These are phyloP conservation scores for Limosa lapponica DNA, from an alignment of 2,797 vertebrate species.

Conservation along the genomic window DNA sequence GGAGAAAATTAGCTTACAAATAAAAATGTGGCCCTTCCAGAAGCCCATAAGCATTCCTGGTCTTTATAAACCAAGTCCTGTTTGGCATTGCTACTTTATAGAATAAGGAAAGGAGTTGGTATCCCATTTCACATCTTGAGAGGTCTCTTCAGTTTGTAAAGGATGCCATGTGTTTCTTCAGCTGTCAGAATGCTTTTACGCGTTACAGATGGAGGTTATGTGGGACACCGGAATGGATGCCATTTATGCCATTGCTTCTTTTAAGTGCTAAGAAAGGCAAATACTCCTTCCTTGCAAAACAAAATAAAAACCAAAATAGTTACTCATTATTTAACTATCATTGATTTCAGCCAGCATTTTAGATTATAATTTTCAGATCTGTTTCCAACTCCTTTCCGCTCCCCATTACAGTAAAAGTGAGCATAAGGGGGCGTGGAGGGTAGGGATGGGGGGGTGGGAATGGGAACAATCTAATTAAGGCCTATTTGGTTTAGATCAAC, in stretches of 20 bases:
- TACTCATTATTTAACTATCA: background rate
- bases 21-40: background rate
- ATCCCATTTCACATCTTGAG: background rate
- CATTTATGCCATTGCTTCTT: background rate
- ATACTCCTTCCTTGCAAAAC: background rate
- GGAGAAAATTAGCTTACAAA: background rate
- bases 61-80: background rate
- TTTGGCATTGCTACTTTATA: background rate
- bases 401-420: background rate
- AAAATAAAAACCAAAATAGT: background rate
- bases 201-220: background rate
- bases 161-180: background rate
- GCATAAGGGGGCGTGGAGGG: background rate
- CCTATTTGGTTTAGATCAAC: background rate
- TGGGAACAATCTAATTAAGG: background rate
- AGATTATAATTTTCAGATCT: background rate
- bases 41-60: background rate
- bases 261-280: background rate
- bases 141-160: background rate
- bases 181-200: background rate
- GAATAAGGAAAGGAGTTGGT: background rate
- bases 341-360: background rate
- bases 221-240: background rate
- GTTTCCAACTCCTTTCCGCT: background rate
- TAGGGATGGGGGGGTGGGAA: no score